Percentiles rank a stretch among this genome's conserved stretches.
Evolutionary conservation across 2,113 vertebrate species (phyloP).

Genomic region (Nyctibius bracteatus): DNA sequence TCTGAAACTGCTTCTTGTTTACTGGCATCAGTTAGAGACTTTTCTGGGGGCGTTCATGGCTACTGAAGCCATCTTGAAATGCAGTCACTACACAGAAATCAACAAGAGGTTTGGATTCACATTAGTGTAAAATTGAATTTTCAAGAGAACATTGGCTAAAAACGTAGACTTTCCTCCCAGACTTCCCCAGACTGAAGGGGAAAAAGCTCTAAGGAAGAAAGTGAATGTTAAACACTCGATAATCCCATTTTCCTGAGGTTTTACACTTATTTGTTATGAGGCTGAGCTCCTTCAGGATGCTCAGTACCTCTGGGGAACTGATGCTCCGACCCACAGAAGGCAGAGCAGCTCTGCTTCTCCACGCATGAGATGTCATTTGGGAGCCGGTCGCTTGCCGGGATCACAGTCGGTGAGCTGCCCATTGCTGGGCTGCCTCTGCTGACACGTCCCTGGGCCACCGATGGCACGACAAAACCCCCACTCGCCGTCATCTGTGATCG

Average conservation of each 20-base stretch:
- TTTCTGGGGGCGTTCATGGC: background rate
- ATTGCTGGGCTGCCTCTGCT: background rate
- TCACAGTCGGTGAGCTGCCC: accelerated
- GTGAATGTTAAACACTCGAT: background rate
- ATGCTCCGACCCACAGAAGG: background rate
- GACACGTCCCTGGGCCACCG: accelerated
- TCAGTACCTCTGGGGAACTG: background rate
- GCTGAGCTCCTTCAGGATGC: background rate
- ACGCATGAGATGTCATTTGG: accelerated
- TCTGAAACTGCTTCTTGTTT: background rate
- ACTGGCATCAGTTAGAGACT: background rate
- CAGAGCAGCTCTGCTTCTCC: background rate
- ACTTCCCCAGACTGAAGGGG: background rate
- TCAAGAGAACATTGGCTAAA: background rate
- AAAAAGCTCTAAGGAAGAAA: background rate
- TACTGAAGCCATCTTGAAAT: background rate
- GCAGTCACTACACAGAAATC: background rate
- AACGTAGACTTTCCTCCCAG: background rate
- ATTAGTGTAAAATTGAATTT: background rate
- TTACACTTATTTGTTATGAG: background rate
- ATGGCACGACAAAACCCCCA: accelerated
- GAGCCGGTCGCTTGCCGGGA: background rate
- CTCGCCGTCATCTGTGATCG: accelerated
- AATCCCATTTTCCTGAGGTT: background rate
- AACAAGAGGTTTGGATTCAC: background rate